A percentile compares a stretch with the other conserved stretches of the same genome.
These are phyloP conservation scores for Hetaerina americana DNA, from an alignment of 1,140 invertebrate species.

Conservation along the genomic window DNA sequence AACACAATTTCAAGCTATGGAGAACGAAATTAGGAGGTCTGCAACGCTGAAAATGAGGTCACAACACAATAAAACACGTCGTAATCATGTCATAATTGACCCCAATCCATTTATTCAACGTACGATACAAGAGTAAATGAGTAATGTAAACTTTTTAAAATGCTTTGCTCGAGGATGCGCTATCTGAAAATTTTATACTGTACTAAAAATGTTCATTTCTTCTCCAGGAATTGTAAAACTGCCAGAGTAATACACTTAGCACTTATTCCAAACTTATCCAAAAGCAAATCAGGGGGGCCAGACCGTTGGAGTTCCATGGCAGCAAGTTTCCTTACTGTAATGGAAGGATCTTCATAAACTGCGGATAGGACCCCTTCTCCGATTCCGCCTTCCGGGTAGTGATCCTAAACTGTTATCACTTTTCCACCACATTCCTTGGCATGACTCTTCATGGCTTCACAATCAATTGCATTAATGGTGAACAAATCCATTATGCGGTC, in stretches of 20 bases:
- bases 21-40: too few relatives aligned
- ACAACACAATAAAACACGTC: too few relatives aligned
- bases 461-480: slow-evolving; percentile 92
- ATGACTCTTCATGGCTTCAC: slow-evolving; percentile 55
- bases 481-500: slow-evolving; percentile 84
- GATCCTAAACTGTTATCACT: slow-evolving; percentile 92
- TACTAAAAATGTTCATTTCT: too few relatives aligned
- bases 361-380: slow-evolving; percentile 87
- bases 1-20: too few relatives aligned
- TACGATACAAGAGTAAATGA: too few relatives aligned
- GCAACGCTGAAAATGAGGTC: too few relatives aligned
- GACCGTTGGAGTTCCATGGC: slow-evolving; percentile 83
- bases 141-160: too few relatives aligned
- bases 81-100: too few relatives aligned
- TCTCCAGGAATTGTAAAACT: slow-evolving; percentile 28
- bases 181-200: too few relatives aligned
- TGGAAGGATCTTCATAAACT: slow-evolving; percentile 53
- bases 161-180: too few relatives aligned
- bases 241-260: slow-evolving; percentile 65
- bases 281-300: slow-evolving; percentile 67
- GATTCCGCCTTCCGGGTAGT: slow-evolving; percentile 89
- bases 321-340: slow-evolving; percentile 71
- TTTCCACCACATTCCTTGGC: slow-evolving; percentile 67
- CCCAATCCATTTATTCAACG: too few relatives aligned
- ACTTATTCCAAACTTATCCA: slow-evolving; percentile 83